Percentiles rank a stretch among this genome's conserved stretches.
Conservation (phyloP, 2,113 vertebrate genomes). For the Phrynocephalus versicolor region DNA sequence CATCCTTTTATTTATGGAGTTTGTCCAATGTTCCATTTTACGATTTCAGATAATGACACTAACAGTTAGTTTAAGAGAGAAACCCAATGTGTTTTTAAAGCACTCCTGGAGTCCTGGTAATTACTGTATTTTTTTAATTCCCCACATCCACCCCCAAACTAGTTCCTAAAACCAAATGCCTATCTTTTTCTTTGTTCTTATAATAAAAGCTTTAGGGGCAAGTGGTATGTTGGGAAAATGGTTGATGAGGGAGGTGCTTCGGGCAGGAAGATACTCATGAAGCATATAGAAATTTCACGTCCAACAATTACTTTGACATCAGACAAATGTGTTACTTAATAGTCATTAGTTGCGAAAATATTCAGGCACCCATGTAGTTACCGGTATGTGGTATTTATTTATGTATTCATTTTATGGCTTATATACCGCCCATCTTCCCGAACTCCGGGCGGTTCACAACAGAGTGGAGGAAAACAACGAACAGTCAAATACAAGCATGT, state of each 20-base stretch:
- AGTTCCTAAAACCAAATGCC: constrained; percentile 45
- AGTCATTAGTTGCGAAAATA: background rate
- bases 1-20: constrained; percentile 50
- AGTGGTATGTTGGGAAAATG: background rate
- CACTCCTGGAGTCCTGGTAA: too few species aligned
- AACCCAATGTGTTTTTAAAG: constrained; percentile 38
- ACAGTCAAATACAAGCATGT: too few species aligned
- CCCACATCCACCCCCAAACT: background rate
- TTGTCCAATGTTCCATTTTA: constrained; percentile 43
- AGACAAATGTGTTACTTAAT: constrained; percentile 4
- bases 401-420: too few species aligned
- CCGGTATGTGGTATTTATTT: too few species aligned
- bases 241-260: background rate
- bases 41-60: constrained; percentile 45
- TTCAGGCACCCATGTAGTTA: background rate
- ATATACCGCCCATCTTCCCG: too few species aligned
- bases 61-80: constrained; percentile 58
- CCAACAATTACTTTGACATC: background rate
- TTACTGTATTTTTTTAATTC: constrained; percentile 11
- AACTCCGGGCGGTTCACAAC: too few species aligned
- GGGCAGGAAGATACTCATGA: constrained; percentile 12
- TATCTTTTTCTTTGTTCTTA: constrained; percentile 27
- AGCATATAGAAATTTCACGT: constrained; percentile 23
- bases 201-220: constrained; percentile 1
- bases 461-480: too few species aligned